Evolutionary conservation across 2,113 vertebrate species (phyloP).

Genomic region (Nematolebias whitei): DNA sequence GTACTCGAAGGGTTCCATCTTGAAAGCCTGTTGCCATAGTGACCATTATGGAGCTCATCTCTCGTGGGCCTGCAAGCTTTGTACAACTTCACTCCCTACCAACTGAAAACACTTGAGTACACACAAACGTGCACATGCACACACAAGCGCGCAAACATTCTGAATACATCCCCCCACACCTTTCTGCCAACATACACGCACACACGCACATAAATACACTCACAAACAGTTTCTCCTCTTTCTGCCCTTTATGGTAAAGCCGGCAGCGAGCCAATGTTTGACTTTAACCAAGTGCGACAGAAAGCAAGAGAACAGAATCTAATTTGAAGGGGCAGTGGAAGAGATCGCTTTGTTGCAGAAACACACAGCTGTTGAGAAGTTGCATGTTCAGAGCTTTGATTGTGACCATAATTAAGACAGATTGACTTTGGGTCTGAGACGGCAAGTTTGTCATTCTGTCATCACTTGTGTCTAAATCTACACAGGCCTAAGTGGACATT

Average conservation of each 20-base stretch:
- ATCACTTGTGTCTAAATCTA: conserved; percentile 5
- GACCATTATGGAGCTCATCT: conserved; percentile 77
- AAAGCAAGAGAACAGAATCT: conserved; percentile 33
- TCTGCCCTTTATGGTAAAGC: conserved; percentile 53
- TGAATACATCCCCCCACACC: not conserved
- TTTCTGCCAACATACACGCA: conserved; percentile 16
- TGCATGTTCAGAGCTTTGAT: not conserved
- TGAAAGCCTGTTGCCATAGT: conserved; percentile 81
- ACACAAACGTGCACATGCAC: conserved; percentile 16
- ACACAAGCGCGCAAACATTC: not conserved
- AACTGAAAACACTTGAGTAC: conserved; percentile 34
- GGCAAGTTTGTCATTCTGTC: conserved; percentile 3
- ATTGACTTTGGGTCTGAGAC: conserved; percentile 22
- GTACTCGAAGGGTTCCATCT: conserved; percentile 71
- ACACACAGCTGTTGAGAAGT: conserved; percentile 34
- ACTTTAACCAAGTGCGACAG: conserved; percentile 45
- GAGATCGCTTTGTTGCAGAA: conserved; percentile 25
- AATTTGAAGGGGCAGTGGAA: conserved; percentile 13
- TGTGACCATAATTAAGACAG: conserved; percentile 28
- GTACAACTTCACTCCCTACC: conserved; percentile 64
- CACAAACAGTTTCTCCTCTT: conserved; percentile 21
- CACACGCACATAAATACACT: conserved; percentile 7
- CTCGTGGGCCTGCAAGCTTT: conserved; percentile 70
- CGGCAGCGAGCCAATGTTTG: conserved; percentile 48
- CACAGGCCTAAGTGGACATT: not conserved